Evolutionary conservation across 2,797 vertebrate genomes (phyloP).

Genomic region (Masticophis lateralis): DNA sequence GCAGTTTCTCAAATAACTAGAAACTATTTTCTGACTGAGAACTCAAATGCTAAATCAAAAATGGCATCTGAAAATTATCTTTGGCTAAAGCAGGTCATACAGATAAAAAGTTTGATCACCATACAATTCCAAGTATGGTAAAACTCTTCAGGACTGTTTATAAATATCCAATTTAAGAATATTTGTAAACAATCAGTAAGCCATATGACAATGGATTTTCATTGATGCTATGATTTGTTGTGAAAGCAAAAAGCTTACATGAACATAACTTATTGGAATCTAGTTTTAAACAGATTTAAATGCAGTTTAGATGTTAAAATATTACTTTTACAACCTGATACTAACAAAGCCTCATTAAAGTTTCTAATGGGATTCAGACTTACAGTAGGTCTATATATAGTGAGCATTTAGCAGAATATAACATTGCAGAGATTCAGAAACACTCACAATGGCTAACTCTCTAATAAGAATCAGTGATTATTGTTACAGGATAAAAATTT

Average conservation of each 20-base stretch:
- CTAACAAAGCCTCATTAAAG: neutral
- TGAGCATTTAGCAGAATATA: neutral
- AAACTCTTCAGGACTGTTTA: neutral
- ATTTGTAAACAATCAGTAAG: neutral
- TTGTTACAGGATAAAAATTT: neutral
- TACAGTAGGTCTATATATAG: neutral
- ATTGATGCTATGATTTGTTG: neutral
- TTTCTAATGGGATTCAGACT: neutral
- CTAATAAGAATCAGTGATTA: neutral
- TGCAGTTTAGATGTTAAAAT: neutral
- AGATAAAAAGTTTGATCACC: neutral
- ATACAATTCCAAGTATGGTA: neutral
- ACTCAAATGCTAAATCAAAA: neutral
- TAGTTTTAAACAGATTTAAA: neutral
- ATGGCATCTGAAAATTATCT: neutral
- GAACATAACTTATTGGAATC: neutral
- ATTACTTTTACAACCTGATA: neutral
- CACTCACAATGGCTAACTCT: neutral
- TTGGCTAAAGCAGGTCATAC: neutral
- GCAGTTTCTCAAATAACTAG: neutral
- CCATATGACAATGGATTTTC: neutral
- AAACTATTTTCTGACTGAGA: neutral
- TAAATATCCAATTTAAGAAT: neutral
- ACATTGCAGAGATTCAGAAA: neutral
- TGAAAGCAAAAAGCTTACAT: neutral